Percentiles rank a stretch among this genome's conserved stretches.
phyloP scores from a whole-genome alignment of 2,888 invertebrate genomes.

The Tricholauxania praeusta region DNA sequence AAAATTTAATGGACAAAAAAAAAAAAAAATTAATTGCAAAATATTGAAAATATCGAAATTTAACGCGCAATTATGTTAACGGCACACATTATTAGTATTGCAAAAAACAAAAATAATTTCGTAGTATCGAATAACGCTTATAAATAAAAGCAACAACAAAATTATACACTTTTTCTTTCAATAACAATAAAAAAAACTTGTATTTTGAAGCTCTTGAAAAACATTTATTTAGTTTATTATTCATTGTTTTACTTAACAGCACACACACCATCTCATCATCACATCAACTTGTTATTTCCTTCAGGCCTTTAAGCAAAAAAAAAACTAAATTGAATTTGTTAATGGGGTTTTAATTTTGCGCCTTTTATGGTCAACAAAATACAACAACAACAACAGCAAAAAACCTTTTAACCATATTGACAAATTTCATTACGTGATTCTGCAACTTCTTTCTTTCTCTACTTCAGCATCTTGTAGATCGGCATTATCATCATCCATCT shows the following conservation, averaged over 20 bases:
- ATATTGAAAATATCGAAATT: constrained; percentile 22
- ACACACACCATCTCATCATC: no score
- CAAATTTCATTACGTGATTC: no score
- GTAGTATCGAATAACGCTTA: background rate
- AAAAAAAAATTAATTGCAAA: background rate
- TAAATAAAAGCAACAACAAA: background rate
- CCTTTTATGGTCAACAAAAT: background rate
- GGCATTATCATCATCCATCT: no score
- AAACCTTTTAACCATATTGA: background rate
- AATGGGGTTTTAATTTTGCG: no score
- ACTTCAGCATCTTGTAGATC: no score
- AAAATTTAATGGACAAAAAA: background rate
- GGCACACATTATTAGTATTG: constrained; percentile 6
- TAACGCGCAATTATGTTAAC: constrained; percentile 37
- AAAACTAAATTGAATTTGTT: background rate
- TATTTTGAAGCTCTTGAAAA: no score
- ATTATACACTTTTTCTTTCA: background rate
- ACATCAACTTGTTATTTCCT: no score
- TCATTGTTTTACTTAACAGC: no score
- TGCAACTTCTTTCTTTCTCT: no score
- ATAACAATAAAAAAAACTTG: no score
- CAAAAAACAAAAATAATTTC: background rate
- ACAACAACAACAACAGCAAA: background rate
- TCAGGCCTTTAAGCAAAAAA: background rate
- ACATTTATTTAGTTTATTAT: no score